Conservation (phyloP, 2,113 vertebrate genomes). For the Myiozetetes cayanensis region DNA sequence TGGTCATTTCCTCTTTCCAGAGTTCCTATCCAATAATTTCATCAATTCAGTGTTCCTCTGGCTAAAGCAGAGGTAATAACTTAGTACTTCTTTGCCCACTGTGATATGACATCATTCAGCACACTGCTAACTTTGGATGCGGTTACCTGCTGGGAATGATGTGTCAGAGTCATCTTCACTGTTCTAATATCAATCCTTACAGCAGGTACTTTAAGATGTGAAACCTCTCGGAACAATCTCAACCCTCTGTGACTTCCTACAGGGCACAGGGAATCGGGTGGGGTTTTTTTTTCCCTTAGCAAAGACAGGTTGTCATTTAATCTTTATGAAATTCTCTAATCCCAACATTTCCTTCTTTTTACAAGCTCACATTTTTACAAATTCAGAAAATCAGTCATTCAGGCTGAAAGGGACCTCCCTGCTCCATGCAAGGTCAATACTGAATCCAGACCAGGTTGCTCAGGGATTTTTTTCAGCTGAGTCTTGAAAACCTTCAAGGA, state of each 20-base stretch:
- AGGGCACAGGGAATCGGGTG: neutral
- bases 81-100: neutral
- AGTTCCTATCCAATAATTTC: neutral
- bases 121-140: neutral
- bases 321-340: neutral
- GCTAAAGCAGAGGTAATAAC: neutral
- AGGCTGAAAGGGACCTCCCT: neutral
- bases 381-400: neutral
- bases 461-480: neutral
- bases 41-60: neutral
- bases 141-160: neutral
- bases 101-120: neutral
- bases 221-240: neutral
- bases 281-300: neutral
- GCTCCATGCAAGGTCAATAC: neutral
- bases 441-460: neutral
- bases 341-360: neutral
- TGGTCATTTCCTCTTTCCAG: neutral
- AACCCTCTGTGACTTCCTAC: neutral
- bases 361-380: neutral
- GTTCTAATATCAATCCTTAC: neutral
- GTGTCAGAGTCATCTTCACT: neutral
- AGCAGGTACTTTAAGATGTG: neutral
- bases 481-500: neutral
- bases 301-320: neutral